Base-by-base conservation (phyloP, 2,888 invertebrate species). In the Phania funesta region DNA sequence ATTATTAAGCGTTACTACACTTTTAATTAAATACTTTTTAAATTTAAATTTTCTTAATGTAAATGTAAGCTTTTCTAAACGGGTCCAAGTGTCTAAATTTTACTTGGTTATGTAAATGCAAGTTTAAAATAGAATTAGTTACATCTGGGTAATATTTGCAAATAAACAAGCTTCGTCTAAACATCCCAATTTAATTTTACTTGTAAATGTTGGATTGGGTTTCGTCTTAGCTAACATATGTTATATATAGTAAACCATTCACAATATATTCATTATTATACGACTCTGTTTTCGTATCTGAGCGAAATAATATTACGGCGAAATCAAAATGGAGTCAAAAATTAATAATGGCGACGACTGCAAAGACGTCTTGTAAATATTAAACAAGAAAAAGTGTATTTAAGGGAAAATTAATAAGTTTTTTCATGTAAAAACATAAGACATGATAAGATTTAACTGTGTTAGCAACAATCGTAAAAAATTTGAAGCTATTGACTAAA, bases 321-420 rank as follows among this genome's bases (percentile, higher is more conserved):
- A 84, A 86, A 86, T 86, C 87, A 88, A 87, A 86, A 88, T 88
- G 87, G 87, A 88, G 88, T 88, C 87, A 87, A 86, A 86, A 87
- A 86, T 87, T 88, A 88, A 88, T 88, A 87, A 89, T 89, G 89
- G 89, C 89, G 88, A 87, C 86, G 86, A 86, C 86, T 78, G 78
- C 62, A 78, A 82, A 82, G 85, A 87, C 87, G 87, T 88, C 87
- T 87, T 88, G 88, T 89, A 89, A 89, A 89, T 89, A 89, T 87
- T 87, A 87, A 87, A 87, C 86, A 87, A 87, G 83, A 84, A 84
- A 85, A 85, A 84, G 71, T 78, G 80, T 76, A 80, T 84, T 82
- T 75, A 71, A 74, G 77, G 85, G 84, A 65, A 77, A 84, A 84
- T 71, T 84, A 76, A 41, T 70, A 81, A 75, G 32, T 75, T 75